These are phyloP conservation scores for Ormyrus nitidulus DNA, from an alignment of 2,888 invertebrate species.

Conservation along the genomic window DNA sequence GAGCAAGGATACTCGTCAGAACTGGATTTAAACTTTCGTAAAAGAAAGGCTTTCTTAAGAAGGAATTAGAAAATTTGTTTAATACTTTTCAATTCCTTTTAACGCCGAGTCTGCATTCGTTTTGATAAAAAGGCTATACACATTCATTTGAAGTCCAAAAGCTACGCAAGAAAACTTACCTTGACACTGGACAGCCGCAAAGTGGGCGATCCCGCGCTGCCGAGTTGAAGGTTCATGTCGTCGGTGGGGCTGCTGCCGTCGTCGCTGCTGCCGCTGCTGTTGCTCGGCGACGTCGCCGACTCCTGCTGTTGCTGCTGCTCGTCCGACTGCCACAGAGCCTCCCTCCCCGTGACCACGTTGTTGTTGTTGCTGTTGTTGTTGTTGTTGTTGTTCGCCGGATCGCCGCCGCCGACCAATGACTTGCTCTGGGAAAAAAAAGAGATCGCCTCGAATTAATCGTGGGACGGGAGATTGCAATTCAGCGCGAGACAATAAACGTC, in stretches of 20 bases:
- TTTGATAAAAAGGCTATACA: no score
- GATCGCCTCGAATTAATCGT: no score
- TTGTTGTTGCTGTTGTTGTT: slow-evolving; percentile 21
- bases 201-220: slow-evolving; percentile 75
- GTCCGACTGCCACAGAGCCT: background rate
- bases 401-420: slow-evolving; percentile 29
- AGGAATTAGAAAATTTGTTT: no score
- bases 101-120: background rate
- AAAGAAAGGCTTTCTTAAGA: background rate
- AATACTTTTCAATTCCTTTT: background rate
- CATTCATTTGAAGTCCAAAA: no score
- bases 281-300: background rate
- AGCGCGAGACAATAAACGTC: no score
- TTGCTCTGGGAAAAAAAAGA: slow-evolving; percentile 30
- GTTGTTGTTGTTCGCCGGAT: slow-evolving; percentile 38
- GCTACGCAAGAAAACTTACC: slow-evolving; percentile 60
- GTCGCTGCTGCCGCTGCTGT: slow-evolving; percentile 26
- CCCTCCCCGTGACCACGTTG: background rate
- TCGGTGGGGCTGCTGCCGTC: slow-evolving; percentile 42
- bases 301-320: slow-evolving; percentile 8
- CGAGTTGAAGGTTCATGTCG: slow-evolving; percentile 78
- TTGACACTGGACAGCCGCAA: slow-evolving; percentile 75
- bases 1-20: background rate
- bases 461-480: no score
- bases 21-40: background rate